Conservation (phyloP, 2,888 invertebrate genomes). For the Formica aserva region DNA sequence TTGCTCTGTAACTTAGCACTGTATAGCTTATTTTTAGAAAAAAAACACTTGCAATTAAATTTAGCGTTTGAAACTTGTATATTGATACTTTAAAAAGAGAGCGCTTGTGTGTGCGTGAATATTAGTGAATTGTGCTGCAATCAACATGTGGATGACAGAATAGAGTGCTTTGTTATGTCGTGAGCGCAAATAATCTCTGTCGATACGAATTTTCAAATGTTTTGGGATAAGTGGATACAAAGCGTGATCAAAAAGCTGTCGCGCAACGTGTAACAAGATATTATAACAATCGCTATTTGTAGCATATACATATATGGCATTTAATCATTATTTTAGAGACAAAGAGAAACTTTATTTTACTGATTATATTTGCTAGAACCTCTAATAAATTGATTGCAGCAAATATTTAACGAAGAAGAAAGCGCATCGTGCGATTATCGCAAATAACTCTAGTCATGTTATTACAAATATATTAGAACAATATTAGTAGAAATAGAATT, state of each 20-base stretch:
- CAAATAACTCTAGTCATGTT: neutral
- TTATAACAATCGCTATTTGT: constrained; percentile 23
- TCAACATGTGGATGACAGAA: constrained; percentile 6
- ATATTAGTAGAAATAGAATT: neutral
- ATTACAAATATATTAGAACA: constrained; percentile 3
- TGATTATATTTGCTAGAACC: neutral
- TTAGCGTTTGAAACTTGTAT: constrained; percentile 1
- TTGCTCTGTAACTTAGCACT: neutral
- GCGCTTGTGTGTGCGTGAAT: too few species aligned
- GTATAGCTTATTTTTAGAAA: neutral
- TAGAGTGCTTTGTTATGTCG: constrained; percentile 17
- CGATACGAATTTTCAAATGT: constrained; percentile 39
- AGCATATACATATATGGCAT: too few species aligned
- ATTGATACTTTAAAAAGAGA: constrained; percentile 3
- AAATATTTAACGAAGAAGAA: constrained; percentile 29
- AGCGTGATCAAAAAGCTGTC: constrained; percentile 20
- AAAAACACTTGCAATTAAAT: neutral
- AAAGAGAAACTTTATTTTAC: constrained; percentile 11
- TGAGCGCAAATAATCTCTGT: constrained; percentile 19
- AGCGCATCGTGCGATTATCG: neutral
- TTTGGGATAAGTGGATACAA: constrained; percentile 4
- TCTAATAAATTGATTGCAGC: constrained; percentile 21
- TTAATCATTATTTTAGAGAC: constrained; percentile 28
- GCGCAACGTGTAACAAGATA: constrained; percentile 15
- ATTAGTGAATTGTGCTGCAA: constrained; percentile 12